Evolutionary conservation across 1,140 invertebrate genomes (phyloP), one percentile per base, ranked within the genome.

Genomic region (Maniola jurtina): DNA sequence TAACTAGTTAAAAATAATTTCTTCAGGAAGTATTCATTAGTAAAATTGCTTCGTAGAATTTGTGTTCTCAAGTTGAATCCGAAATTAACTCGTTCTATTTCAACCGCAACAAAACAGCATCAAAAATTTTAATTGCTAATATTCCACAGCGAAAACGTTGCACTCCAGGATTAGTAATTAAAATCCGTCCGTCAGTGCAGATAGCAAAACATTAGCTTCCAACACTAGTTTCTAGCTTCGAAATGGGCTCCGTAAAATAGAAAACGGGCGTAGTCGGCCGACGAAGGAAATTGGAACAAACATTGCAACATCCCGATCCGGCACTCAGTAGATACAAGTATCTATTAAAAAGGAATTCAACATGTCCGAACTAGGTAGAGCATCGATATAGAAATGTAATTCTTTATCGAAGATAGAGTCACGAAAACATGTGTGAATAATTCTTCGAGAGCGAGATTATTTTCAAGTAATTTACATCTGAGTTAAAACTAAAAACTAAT

Each of bases 281-380:
- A 64, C 72, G 68, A 68, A 80, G 81, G 80, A 83, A 86, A 86
- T 86, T 84, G 82, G 77, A 86, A 82, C 81, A 84, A 83, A 84
- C 81, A 86, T 78, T 77, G 77, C 77, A 78, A 81, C 82, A 76
- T 76, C 76, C 72, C 63, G 63, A 15, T 35, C 25, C 54, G 54
- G 15, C 34, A 68, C 68, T 71, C 66, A 75, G 64, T 69, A 72
- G 73, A 76, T 77, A 73, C 77, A 25, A 25, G 25, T 25, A 4
- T 25, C 71, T 80, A 81, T 80, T 52, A 77, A 81, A 83, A 84
- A 73, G 71, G 65, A 73, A 75, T 78, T 78, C 66, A 58, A 70
- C 71, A 57, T 70, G 64, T 66, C 58, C 50, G 65, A 52, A 9
- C 25, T 25, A 25, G 1, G 25, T 25, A 25, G 25, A 25, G 25